Conservation (phyloP, 2,888 invertebrate genomes). For the Horisme vitalbata region DNA sequence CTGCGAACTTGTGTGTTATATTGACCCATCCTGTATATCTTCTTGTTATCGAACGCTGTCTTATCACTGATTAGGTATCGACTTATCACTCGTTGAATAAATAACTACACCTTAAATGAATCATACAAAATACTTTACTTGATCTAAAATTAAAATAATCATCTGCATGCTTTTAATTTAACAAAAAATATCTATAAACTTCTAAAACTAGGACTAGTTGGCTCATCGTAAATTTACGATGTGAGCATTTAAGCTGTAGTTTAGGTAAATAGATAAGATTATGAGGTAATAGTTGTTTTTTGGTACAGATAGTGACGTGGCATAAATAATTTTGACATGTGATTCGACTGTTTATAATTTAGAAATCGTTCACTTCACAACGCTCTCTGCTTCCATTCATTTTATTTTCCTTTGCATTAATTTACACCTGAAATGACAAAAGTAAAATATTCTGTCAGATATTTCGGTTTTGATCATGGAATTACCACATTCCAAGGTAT, state of each 20-base stretch:
- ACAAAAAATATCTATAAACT: too few relatives aligned
- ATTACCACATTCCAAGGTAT: too few relatives aligned
- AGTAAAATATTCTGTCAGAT: too few relatives aligned
- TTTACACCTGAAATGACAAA: too few relatives aligned
- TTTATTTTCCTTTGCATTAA: too few relatives aligned
- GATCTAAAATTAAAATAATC: neutral
- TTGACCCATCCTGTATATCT: conserved; percentile 53
- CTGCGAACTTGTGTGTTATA: neutral
- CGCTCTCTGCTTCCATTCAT: too few relatives aligned
- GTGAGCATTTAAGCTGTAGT: too few relatives aligned
- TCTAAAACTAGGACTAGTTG: neutral
- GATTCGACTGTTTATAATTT: neutral
- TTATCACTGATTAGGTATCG: conserved; percentile 80
- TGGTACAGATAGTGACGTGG: neutral
- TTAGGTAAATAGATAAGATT: conserved; percentile 21
- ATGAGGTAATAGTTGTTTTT: conserved; percentile 1
- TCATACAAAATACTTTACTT: conserved; percentile 28
- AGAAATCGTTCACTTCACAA: too few relatives aligned
- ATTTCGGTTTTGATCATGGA: too few relatives aligned
- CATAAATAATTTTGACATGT: neutral
- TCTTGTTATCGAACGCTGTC: conserved; percentile 59
- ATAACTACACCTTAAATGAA: conserved; percentile 57
- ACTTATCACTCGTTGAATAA: conserved; percentile 67
- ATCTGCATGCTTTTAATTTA: too few relatives aligned
- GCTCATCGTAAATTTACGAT: too few relatives aligned